Base-by-base conservation (phyloP, 2,113 vertebrate species). In the Puma concolor region DNA sequence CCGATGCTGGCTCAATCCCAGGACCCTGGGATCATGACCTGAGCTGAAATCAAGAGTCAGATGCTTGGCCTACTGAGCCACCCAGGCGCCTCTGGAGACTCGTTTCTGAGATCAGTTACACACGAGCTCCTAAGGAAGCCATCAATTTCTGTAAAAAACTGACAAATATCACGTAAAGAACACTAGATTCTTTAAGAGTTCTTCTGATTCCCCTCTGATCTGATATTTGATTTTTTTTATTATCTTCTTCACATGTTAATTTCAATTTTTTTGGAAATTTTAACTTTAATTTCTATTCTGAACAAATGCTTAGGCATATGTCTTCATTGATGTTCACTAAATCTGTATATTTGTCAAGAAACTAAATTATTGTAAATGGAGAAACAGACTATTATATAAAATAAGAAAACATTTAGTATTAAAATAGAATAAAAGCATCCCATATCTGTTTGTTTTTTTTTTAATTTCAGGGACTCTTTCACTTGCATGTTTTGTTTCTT, bases 331-430 rank as follows among this genome's bases (percentile, higher is more conserved):
- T 94, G 82, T 93, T 86, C 77, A 97, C 29, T 77, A 77, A 84
- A 4, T 82, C 29, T 54, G 60, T 81, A 19, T 2, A 84, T 38
- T 83, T 96, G 81, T 86, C 44, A 63, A 82, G 83, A 95, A 96
- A 64, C 12, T 77, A 71, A 81, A 54, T 84, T 90, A 74, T 54
- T 92, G n/a, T 67, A 88, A 88, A 8, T 76, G 79, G 63, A 23
- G 67, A 95, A 87, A 71, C 2, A 67, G 25, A 71, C 93, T 96
- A 77, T 96, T 97, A 33, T 90, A 60, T 85, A 93, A 97, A 98
- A 95, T 81, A 92, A 95, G 92, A 92, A 77, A 76, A 95, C 60
- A 2, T 74, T 88, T 95, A 52, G 10, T 92, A 80, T 80, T 90
- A n/a, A 87, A 77, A 60, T 16, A 76, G 19, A 97, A 95, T 87